Conservation (phyloP, 2,797 vertebrate genomes). For the Amblyopsis hoosieri region DNA sequence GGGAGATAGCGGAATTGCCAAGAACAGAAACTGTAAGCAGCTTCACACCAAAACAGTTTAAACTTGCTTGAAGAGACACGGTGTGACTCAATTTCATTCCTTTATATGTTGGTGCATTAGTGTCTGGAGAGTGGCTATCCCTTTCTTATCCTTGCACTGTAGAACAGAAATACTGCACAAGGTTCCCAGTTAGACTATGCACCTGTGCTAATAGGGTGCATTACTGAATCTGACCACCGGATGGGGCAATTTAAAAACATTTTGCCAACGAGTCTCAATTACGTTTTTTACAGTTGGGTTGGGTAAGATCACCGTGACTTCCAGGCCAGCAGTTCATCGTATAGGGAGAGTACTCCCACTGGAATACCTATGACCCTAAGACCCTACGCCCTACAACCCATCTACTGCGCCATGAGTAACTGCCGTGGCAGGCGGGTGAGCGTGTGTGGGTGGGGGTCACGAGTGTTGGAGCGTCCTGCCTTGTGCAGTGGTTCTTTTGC, state of each 20-base stretch:
- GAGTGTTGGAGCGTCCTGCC: not conserved
- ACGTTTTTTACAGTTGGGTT: constrained; percentile 56
- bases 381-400: constrained; percentile 55
- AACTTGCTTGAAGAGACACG: no score
- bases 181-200: not conserved
- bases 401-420: constrained; percentile 69
- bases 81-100: no score
- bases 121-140: no score
- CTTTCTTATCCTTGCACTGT: no score
- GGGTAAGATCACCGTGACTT: constrained; percentile 71
- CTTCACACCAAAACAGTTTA: not conserved
- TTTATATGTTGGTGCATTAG: no score
- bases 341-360: constrained; percentile 73
- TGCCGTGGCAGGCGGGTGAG: not conserved
- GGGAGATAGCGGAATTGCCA: constrained; percentile 4
- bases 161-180: no score
- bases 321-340: constrained; percentile 74
- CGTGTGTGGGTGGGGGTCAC: no score
- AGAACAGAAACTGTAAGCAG: not conserved
- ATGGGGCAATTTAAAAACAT: not conserved
- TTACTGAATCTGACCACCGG: not conserved
- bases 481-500: no score
- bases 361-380: constrained; percentile 57
- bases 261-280: no score
- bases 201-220: not conserved